These are phyloP conservation scores for Alectura lathami DNA, from an alignment of 2,113 vertebrate genomes.

Conservation along the genomic window DNA sequence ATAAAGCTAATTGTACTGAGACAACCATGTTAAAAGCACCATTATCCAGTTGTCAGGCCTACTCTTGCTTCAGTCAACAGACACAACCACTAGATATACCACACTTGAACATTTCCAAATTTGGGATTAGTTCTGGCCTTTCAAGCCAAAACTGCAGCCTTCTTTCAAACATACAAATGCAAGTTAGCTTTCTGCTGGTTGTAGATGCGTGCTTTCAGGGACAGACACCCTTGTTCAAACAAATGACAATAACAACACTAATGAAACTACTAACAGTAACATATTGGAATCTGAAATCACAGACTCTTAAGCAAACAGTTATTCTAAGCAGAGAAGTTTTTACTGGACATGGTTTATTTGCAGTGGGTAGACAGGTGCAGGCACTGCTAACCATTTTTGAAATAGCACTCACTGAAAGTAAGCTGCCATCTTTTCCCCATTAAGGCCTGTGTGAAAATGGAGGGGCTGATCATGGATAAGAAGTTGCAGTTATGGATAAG, in stretches of 20 bases:
- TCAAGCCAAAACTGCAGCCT: background rate
- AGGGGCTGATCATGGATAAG: background rate
- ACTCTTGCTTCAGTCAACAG: background rate
- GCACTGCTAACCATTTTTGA: background rate
- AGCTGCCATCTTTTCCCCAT: background rate
- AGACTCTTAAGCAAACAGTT: background rate
- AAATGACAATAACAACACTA: background rate
- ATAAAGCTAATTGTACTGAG: conserved; percentile 12
- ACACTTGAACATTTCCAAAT: background rate
- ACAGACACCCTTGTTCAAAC: background rate
- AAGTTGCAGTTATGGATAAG: background rate
- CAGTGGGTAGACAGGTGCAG: accelerated
- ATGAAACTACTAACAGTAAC: background rate
- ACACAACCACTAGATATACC: background rate
- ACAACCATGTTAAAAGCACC: background rate
- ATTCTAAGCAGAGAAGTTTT: background rate
- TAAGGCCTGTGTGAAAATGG: background rate
- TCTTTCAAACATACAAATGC: background rate
- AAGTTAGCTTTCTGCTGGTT: background rate
- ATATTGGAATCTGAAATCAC: background rate
- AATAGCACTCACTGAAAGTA: background rate
- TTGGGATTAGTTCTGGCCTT: background rate
- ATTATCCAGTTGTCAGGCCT: background rate
- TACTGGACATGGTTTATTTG: background rate
- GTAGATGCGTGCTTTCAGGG: background rate